Evolutionary conservation across 2,113 vertebrate species (phyloP).

Genomic region (Nymphicus hollandicus): DNA sequence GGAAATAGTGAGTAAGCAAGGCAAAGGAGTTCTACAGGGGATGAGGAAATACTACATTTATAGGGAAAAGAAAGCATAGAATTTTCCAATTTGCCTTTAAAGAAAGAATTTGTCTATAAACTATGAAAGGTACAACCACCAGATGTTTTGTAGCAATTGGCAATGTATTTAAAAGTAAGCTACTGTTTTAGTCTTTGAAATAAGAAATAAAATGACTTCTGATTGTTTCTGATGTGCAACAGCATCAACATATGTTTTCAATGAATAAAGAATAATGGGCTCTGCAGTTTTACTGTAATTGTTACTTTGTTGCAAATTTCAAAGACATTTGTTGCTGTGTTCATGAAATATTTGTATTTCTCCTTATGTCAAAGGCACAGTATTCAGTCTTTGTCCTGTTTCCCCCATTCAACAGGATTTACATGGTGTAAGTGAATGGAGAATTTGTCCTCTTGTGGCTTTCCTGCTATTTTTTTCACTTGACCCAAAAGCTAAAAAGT

Average conservation of each 20-base stretch:
- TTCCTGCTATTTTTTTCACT: slow-evolving; percentile 56
- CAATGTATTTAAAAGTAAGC: slow-evolving; percentile 68
- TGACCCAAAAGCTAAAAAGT: slow-evolving; percentile 61
- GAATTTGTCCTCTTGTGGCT: slow-evolving; percentile 59
- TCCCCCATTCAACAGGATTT: slow-evolving; percentile 42
- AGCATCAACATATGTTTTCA: slow-evolving; percentile 69
- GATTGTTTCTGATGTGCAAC: slow-evolving; percentile 70
- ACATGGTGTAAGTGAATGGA: background rate
- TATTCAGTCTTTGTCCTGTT: slow-evolving; percentile 47
- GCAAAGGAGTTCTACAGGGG: slow-evolving; percentile 45
- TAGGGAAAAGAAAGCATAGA: slow-evolving; percentile 68
- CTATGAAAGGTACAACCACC: slow-evolving; percentile 63
- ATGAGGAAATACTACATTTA: slow-evolving; percentile 53
- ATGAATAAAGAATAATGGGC: slow-evolving; percentile 60
- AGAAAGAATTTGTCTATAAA: slow-evolving; percentile 76
- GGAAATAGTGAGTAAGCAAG: slow-evolving; percentile 69
- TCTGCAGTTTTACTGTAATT: slow-evolving; percentile 58
- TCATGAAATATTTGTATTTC: slow-evolving; percentile 57
- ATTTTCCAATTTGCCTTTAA: slow-evolving; percentile 76
- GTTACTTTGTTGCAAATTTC: slow-evolving; percentile 67
- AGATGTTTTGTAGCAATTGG: slow-evolving; percentile 77
- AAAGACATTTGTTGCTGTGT: slow-evolving; percentile 56
- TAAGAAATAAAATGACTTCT: slow-evolving; percentile 69
- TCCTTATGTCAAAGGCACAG: slow-evolving; percentile 49
- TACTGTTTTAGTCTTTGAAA: slow-evolving; percentile 75